Evolutionary conservation across 2,888 invertebrate genomes (phyloP).

Genomic region (Conchocele bisecta): DNA sequence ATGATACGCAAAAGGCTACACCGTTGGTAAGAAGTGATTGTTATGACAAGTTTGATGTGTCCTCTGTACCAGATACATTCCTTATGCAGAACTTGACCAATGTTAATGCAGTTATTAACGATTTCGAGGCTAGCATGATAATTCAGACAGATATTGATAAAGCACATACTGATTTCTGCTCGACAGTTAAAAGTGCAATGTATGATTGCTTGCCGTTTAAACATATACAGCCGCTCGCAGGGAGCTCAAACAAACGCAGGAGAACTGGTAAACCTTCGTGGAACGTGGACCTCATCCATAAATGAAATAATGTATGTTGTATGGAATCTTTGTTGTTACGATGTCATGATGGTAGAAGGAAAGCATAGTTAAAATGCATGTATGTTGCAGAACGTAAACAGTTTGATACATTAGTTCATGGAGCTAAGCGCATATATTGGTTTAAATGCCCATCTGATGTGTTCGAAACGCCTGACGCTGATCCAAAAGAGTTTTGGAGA

Average conservation of each 20-base stretch:
- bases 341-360: background rate
- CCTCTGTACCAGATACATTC: too few species aligned
- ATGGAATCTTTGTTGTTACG: background rate
- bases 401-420: slow-evolving; percentile 8
- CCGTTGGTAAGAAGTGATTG: too few species aligned
- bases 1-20: too few species aligned
- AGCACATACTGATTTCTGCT: background rate
- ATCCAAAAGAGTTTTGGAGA: background rate
- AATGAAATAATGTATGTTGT: background rate
- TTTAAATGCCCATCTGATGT: background rate
- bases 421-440: background rate
- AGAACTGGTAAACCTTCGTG: slow-evolving; percentile 1
- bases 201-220: background rate
- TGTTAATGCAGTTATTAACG: too few species aligned
- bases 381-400: background rate
- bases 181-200: background rate
- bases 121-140: too few species aligned
- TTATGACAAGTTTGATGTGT: too few species aligned
- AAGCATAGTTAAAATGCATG: background rate
- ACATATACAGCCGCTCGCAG: too few species aligned
- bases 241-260: background rate
- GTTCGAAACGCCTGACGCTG: background rate
- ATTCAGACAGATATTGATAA: slow-evolving; percentile 1
- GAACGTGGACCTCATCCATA: background rate
- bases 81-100: too few species aligned